Evolutionary conservation across 2,797 vertebrate species (phyloP).

Genomic region (Lophius americanus): DNA sequence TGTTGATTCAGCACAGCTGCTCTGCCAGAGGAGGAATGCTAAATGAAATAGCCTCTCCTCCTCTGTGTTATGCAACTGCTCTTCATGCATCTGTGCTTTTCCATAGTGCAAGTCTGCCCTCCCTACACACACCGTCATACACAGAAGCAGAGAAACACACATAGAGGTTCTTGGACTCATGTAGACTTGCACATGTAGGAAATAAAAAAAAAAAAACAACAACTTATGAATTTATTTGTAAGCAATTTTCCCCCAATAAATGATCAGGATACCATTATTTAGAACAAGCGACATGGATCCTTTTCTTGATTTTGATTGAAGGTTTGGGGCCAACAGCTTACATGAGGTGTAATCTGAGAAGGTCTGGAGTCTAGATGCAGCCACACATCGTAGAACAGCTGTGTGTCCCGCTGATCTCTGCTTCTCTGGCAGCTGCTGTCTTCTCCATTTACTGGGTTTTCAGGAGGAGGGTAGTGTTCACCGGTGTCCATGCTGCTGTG

Average conservation of each 20-base stretch:
- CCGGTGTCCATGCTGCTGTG: too few relatives aligned
- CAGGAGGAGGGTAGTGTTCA: too few relatives aligned
- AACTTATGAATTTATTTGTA: not conserved
- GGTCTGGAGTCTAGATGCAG: too few relatives aligned
- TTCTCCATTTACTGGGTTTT: too few relatives aligned
- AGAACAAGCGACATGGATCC: too few relatives aligned
- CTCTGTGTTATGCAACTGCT: slow-evolving; percentile 18
- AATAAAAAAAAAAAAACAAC: slow-evolving; percentile 3
- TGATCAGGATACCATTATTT: not conserved
- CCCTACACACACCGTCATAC: slow-evolving; percentile 6
- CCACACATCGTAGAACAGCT: too few relatives aligned
- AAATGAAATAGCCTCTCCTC: slow-evolving; percentile 30
- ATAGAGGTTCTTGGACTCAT: not conserved
- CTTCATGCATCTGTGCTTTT: slow-evolving; percentile 11
- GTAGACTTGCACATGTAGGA: slow-evolving; percentile 3
- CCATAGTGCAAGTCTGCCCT: not conserved
- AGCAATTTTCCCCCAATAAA: not conserved
- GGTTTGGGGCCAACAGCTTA: too few relatives aligned
- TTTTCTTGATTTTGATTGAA: too few relatives aligned
- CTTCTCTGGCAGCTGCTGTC: too few relatives aligned
- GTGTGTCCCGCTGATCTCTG: too few relatives aligned
- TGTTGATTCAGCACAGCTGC: slow-evolving; percentile 28
- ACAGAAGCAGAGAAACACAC: slow-evolving; percentile 5
- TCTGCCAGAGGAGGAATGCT: slow-evolving; percentile 26
- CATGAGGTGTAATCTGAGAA: too few relatives aligned